Base-by-base conservation (phyloP, 2,113 vertebrate species). In the Microcebus tavaratra region DNA sequence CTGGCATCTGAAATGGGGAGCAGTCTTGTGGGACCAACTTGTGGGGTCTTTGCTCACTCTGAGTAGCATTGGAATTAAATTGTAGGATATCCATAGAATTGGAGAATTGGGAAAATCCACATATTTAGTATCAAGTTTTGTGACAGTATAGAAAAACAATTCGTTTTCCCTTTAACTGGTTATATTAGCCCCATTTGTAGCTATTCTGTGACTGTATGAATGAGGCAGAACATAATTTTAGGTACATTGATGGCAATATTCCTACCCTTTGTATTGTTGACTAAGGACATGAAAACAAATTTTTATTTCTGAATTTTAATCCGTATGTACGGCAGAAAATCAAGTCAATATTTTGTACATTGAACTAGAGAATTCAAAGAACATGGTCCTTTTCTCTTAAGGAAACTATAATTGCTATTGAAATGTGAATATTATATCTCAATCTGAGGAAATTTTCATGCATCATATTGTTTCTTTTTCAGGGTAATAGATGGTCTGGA, bases 401-500 rank as follows among this genome's bases (percentile, higher is more conserved):
- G 18, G 36, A 42, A 23, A 91, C 42, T 93, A 4, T 81, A 81
- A 90, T 72, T 97, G 36, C 45, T 95, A 13, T 67, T 76, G 13
- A 6, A 85, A 65, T 93, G 88, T 79, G 20, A 36, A 76, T 72
- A 92, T 92, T 88, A 20, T 84, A n/a, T 17, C 95, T 92, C 20
- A 68, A 59, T 93, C 42, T 82, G 63, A 97, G 57, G 18, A 70
- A 61, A 70, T 17, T 59, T 95, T 98, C 17, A 53, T 57, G 91
- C 8, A 48, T 23, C 48, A 2, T 93, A 91, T 65, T 94, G 2
- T 96, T 98, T 97, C 95, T 90, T 73, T 96, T 97, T 61, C 95
- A 99, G 99, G 96, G 99, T 99, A 61, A 99, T 99, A 81, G 99
- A 99, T 97, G 99, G 99, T 87, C 98, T 99, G 97, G 99, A 99